These are phyloP conservation scores for Tiphia femorata DNA, from an alignment of 2,888 invertebrate species.

Conservation along the genomic window DNA sequence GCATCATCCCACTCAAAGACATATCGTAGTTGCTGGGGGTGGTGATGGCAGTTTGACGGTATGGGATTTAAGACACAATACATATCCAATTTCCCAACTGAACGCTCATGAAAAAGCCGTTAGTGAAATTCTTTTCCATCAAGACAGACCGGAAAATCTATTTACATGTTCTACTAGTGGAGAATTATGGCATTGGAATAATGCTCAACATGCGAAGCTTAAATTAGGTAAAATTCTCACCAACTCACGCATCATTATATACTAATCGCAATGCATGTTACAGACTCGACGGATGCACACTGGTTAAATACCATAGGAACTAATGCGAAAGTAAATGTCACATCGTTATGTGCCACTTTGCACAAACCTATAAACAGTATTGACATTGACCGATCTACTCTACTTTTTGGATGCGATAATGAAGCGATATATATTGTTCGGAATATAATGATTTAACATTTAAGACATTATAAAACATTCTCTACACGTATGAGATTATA, in stretches of 20 bases:
- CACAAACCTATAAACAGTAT: conserved; percentile 86
- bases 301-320: conserved; percentile 72
- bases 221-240: conserved; percentile 58
- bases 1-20: conserved; percentile 89
- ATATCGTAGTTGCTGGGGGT: conserved; percentile 86
- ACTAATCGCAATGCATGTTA: conserved; percentile 11
- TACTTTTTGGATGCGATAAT: conserved; percentile 89
- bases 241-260: no score
- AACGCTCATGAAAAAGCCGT: conserved; percentile 83
- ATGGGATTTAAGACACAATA: conserved; percentile 90
- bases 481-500: no score
- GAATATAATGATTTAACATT: conserved; percentile 70
- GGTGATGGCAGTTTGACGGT: conserved; percentile 89
- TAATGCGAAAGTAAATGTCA: conserved; percentile 75
- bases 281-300: conserved; percentile 65
- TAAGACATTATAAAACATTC: conserved; percentile 4
- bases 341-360: conserved; percentile 80
- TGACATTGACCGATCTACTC: conserved; percentile 80
- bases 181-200: conserved; percentile 91
- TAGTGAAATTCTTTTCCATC: conserved; percentile 90
- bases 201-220: conserved; percentile 59
- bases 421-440: conserved; percentile 88
- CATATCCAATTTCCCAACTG: conserved; percentile 85
- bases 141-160: conserved; percentile 85
- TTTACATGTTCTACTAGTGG: conserved; percentile 86